These are phyloP conservation scores for Catocala fraxini DNA, from an alignment of 2,888 invertebrate species.

Conservation along the genomic window DNA sequence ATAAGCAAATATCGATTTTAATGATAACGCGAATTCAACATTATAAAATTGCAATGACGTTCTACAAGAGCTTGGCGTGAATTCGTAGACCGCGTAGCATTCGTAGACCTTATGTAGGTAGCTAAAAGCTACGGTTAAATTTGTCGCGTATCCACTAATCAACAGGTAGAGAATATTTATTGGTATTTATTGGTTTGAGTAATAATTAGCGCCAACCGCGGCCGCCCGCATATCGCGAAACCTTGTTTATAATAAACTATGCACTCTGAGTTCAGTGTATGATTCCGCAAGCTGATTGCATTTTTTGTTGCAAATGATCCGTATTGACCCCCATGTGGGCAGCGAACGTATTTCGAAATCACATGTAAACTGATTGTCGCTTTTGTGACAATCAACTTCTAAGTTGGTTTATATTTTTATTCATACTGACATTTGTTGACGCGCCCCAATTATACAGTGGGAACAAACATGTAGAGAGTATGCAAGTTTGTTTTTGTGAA, in stretches of 20 bases:
- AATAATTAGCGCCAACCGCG: no score
- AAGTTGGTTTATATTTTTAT: neutral
- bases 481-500: no score
- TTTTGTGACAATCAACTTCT: neutral
- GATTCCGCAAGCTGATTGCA: slow-evolving; percentile 7
- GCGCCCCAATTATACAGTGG: no score
- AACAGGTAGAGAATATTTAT: no score
- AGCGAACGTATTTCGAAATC: neutral
- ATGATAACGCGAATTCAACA: no score
- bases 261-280: slow-evolving; percentile 1
- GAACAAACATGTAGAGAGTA: no score
- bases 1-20: no score
- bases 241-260: neutral
- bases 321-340: slow-evolving; percentile 5
- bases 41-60: no score
- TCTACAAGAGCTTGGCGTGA: no score
- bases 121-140: neutral
- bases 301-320: slow-evolving; percentile 14
- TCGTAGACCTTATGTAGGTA: neutral
- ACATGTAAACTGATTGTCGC: neutral
- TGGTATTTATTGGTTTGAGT: no score
- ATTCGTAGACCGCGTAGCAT: neutral
- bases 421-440: no score
- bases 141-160: no score
- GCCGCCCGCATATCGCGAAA: neutral